These are phyloP conservation scores for Nysson spinosus DNA, from an alignment of 2,888 invertebrate genomes.

Conservation along the genomic window DNA sequence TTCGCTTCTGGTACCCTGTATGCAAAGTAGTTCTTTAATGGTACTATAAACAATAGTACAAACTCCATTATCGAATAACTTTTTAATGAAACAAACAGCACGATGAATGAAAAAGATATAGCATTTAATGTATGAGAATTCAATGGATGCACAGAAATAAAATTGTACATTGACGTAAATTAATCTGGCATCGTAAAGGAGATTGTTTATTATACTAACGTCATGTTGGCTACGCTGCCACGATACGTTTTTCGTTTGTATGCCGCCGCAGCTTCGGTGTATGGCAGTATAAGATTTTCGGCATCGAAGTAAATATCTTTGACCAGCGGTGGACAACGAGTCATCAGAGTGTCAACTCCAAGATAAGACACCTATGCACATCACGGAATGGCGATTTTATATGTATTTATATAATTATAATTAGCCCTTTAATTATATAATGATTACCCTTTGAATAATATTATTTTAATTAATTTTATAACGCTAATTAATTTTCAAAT, in stretches of 20 bases:
- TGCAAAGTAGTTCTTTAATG: not conserved
- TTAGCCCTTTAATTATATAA: no score
- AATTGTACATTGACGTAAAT: not conserved
- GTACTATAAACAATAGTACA: not conserved
- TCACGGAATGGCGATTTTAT: no score
- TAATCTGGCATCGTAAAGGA: constrained; percentile 1
- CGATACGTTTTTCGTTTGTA: constrained; percentile 80
- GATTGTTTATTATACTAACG: constrained; percentile 73
- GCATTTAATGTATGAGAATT: no score
- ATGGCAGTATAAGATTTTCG: constrained; percentile 78
- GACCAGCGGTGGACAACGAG: constrained; percentile 78
- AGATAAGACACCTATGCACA: constrained; percentile 78
- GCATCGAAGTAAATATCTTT: constrained; percentile 80
- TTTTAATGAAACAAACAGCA: not conserved
- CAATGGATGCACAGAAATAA: no score
- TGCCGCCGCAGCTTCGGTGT: constrained; percentile 80
- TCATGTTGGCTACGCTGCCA: constrained; percentile 80
- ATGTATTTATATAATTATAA: not conserved
- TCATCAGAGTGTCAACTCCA: constrained; percentile 80
- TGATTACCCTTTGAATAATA: no score
- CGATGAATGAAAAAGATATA: no score
- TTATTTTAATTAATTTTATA: not conserved
- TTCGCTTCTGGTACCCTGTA: constrained; percentile 79
- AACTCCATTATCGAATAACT: not conserved
- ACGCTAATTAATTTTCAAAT: not conserved